Conservation (phyloP, 1,140 invertebrate genomes). For the Cydia splendana region DNA sequence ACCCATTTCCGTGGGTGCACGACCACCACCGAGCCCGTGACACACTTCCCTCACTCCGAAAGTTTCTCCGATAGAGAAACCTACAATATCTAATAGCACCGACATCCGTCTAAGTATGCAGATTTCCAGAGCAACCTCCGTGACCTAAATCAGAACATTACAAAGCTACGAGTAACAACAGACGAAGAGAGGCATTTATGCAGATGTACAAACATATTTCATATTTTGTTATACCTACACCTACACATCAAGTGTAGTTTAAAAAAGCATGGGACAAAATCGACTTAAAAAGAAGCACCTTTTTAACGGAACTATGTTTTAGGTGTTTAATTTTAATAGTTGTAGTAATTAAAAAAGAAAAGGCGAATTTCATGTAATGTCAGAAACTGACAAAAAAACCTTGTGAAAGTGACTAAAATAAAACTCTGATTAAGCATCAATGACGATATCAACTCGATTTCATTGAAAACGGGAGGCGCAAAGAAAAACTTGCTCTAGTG, state of each 20-base stretch:
- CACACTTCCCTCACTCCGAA: slow-evolving; percentile 74
- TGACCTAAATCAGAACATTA: slow-evolving; percentile 68
- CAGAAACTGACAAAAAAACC: too few relatives aligned
- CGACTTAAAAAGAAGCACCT: too few relatives aligned
- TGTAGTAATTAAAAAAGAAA: neutral
- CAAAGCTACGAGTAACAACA: slow-evolving; percentile 55
- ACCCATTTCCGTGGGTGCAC: slow-evolving; percentile 74
- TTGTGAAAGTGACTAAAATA: neutral
- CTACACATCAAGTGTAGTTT: neutral
- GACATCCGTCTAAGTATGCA: slow-evolving; percentile 74
- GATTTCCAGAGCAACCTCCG: slow-evolving; percentile 75
- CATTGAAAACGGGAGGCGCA: slow-evolving; percentile 64
- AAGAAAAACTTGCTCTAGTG: slow-evolving; percentile 77
- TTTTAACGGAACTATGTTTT: too few relatives aligned
- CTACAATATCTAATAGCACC: slow-evolving; percentile 75
- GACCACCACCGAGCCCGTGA: slow-evolving; percentile 57
- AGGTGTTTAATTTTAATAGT: too few relatives aligned
- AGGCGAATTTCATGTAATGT: too few relatives aligned
- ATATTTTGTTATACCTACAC: neutral
- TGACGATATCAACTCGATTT: slow-evolving; percentile 71
- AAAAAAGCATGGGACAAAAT: neutral
- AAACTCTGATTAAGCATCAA: slow-evolving; percentile 37
- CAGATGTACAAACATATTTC: slow-evolving; percentile 34
- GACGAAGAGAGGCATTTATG: slow-evolving; percentile 41
- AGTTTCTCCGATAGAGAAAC: slow-evolving; percentile 78